These are phyloP conservation scores for Typhlichthys eigenmanni DNA, from an alignment of 2,797 vertebrate species.

Conservation along the genomic window DNA sequence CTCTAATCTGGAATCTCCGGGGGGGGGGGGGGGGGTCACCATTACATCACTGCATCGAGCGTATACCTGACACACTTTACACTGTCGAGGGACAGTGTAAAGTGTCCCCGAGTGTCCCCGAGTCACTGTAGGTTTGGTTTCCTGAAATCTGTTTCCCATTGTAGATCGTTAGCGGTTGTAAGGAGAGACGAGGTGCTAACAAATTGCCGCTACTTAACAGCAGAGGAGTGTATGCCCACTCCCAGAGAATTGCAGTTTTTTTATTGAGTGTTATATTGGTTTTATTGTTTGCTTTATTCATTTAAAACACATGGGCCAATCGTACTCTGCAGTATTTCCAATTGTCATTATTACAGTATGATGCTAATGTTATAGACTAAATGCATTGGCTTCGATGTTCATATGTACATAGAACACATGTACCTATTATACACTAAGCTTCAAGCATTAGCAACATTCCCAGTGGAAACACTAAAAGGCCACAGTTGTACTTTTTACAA, in stretches of 20 bases:
- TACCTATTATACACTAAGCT: too few species aligned
- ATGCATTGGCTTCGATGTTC: too few species aligned
- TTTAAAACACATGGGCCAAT: too few species aligned
- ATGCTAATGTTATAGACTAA: too few species aligned
- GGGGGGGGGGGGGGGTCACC: constrained; percentile 13
- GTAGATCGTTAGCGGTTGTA: neutral
- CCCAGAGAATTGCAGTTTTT: neutral
- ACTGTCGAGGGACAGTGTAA: constrained; percentile 1
- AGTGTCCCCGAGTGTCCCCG: neutral
- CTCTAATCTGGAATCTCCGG: constrained; percentile 42
- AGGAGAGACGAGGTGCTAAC: constrained; percentile 21
- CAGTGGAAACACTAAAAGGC: too few species aligned
- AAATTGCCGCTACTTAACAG: constrained; percentile 9
- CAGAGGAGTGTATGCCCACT: neutral
- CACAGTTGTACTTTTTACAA: too few species aligned
- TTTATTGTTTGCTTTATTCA: too few species aligned
- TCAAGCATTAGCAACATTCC: too few species aligned
- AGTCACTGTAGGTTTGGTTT: constrained; percentile 7
- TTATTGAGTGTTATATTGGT: neutral
- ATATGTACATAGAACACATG: too few species aligned
- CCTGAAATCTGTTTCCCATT: constrained; percentile 25
- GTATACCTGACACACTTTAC: constrained; percentile 27
- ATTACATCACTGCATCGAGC: constrained; percentile 7
- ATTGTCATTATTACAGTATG: too few species aligned
- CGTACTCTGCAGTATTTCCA: too few species aligned